phyloP scores from a whole-genome alignment of 2,888 invertebrate species.

The Cabera pusaria region DNA sequence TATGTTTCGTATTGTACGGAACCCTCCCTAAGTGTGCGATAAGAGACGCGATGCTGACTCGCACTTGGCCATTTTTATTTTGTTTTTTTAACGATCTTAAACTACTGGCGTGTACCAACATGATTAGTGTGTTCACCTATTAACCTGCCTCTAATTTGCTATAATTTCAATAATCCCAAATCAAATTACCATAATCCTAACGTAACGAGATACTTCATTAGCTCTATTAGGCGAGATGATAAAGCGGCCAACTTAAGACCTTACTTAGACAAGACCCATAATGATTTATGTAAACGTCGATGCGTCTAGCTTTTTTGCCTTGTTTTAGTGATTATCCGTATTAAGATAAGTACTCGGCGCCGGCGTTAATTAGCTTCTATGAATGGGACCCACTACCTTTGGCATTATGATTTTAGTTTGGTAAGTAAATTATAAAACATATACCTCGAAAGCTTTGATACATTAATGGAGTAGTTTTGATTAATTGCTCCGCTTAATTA shows the following conservation, averaged over 20 bases:
- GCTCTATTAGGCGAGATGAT: slow-evolving; percentile 6
- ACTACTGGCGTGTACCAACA: too few relatives aligned
- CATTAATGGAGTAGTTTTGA: too few relatives aligned
- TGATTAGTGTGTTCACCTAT: too few relatives aligned
- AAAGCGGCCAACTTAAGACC: slow-evolving; percentile 4
- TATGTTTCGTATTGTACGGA: too few relatives aligned
- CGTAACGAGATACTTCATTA: slow-evolving; percentile 11
- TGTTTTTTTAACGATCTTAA: too few relatives aligned
- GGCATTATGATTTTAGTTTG: slow-evolving; percentile 10
- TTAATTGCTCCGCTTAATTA: too few relatives aligned
- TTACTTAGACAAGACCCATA: slow-evolving; percentile 7
- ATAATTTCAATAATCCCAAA: neutral
- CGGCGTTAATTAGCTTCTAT: slow-evolving; percentile 18
- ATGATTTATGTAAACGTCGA: slow-evolving; percentile 8
- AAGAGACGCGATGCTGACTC: too few relatives aligned
- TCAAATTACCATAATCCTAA: slow-evolving; percentile 4
- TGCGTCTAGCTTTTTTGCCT: slow-evolving; percentile 12
- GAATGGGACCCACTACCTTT: slow-evolving; percentile 21
- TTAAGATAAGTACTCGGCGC: slow-evolving; percentile 16
- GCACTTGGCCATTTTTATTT: too few relatives aligned
- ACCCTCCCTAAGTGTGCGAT: too few relatives aligned
- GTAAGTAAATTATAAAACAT: slow-evolving; percentile 9
- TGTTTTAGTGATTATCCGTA: slow-evolving; percentile 12
- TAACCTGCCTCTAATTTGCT: neutral
- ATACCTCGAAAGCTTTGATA: slow-evolving; percentile 5